Evolutionary conservation across 1,140 invertebrate species (phyloP).

Genomic region (Adoxophyes honmai): DNA sequence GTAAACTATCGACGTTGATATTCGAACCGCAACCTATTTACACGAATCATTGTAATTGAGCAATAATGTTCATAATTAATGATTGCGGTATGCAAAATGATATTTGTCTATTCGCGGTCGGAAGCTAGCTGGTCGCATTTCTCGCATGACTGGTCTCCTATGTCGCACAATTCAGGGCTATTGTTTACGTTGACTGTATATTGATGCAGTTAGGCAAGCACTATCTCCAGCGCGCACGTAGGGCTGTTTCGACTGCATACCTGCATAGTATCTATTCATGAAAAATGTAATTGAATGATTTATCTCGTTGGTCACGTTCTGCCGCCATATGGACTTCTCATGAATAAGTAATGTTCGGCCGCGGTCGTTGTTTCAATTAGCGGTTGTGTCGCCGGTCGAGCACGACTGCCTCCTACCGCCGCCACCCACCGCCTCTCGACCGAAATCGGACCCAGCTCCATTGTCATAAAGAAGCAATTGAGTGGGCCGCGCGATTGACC

Average conservation of each 20-base stretch:
- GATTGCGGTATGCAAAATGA: conserved; percentile 2
- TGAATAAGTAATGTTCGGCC: conserved; percentile 72
- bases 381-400: conserved; percentile 61
- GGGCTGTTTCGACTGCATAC: background rate
- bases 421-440: conserved; percentile 27
- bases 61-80: conserved; percentile 13
- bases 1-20: background rate
- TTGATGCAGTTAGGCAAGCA: background rate
- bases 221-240: no score
- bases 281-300: conserved; percentile 74
- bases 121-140: background rate
- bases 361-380: conserved; percentile 75
- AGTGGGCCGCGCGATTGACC: conserved; percentile 20
- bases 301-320: conserved; percentile 70
- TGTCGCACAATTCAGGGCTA: conserved; percentile 2
- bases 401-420: conserved; percentile 39
- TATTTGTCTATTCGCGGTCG: conserved; percentile 11
- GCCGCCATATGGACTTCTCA: conserved; percentile 71
- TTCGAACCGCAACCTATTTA: conserved; percentile 11
- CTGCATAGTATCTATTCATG: conserved; percentile 39
- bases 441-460: conserved; percentile 31
- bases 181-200: background rate
- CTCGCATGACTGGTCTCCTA: background rate
- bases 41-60: background rate
- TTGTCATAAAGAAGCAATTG: conserved; percentile 38